phyloP scores from a whole-genome alignment of 2,888 invertebrate genomes.

The Hirtodrosophila duncani region DNA sequence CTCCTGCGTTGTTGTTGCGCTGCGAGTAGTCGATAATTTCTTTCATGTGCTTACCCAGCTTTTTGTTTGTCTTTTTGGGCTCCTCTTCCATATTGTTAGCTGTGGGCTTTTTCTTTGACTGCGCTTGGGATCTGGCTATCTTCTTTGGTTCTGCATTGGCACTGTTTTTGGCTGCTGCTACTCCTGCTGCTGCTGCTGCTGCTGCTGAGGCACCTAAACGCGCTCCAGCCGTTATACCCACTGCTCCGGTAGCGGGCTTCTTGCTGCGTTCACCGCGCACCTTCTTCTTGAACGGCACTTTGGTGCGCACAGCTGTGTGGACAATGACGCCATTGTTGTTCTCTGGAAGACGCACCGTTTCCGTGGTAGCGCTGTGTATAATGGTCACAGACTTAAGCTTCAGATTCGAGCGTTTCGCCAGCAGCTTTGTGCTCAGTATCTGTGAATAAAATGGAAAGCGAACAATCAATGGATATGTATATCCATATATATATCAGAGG shows the following conservation, averaged over 20 bases:
- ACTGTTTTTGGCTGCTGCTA: slow-evolving; percentile 52
- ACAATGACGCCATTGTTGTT: slow-evolving; percentile 87
- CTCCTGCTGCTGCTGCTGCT: slow-evolving; percentile 53
- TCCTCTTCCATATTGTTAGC: slow-evolving; percentile 72
- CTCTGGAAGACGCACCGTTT: slow-evolving; percentile 90
- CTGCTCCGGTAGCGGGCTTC: slow-evolving; percentile 29
- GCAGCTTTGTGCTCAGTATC: slow-evolving; percentile 88
- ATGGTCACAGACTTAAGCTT: slow-evolving; percentile 92
- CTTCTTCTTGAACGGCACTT: slow-evolving; percentile 91
- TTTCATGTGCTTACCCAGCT: slow-evolving; percentile 80
- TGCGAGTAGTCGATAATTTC: slow-evolving; percentile 88
- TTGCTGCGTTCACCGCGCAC: slow-evolving; percentile 80
- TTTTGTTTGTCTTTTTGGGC: slow-evolving; percentile 76
- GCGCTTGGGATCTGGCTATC: slow-evolving; percentile 30
- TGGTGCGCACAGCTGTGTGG: slow-evolving; percentile 91
- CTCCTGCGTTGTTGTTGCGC: slow-evolving; percentile 48
- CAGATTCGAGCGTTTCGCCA: slow-evolving; percentile 88
- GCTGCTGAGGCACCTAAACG: too few relatives aligned
- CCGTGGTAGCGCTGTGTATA: slow-evolving; percentile 93
- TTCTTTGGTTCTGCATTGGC: slow-evolving; percentile 44
- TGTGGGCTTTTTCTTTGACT: slow-evolving; percentile 47
- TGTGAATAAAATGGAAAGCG: slow-evolving; percentile 68
- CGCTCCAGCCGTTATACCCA: slow-evolving; percentile 14
- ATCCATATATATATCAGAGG: not conserved
- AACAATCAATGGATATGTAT: not conserved